Evolutionary conservation across 2,113 vertebrate genomes (phyloP), one percentile per base, ranked within the genome.

Genomic region (Castor canadensis): DNA sequence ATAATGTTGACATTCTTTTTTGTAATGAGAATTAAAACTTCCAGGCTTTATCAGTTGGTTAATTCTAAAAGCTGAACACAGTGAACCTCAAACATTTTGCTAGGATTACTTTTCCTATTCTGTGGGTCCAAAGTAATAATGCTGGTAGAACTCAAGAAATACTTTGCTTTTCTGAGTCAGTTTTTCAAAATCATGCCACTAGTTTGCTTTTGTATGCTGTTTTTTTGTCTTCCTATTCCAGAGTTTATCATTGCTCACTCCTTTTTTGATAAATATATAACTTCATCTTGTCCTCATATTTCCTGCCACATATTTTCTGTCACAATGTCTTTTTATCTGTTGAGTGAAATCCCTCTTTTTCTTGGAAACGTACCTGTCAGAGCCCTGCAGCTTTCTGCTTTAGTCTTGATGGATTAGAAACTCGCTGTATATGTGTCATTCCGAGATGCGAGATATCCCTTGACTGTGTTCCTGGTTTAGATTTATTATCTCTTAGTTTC

Each of bases 21-120:
- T 71, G 35, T 91, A 64, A 88, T 64, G 35, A 88, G 45, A 88
- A 66, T 93, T 64, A 93, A 87, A 73, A 82, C 15, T 22, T 82
- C 79, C 56, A 67, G 45, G 7, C 9, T 79, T 77, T 88, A 20
- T 38, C 12, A 54, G 38, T 93, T 72, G 66, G 26, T 58, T 84
- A 35, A 79, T 64, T 82, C 62, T 84, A 56, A 93, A 79, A 89
- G 64, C 35, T 89, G 72, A 84, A 52, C 6, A 79, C 2, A 58
- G 45, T 79, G 60, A 88, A 30, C 49, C 26, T 89, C 91, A 92
- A 35, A 89, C 40, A 64, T 47, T 84, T 38, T 76, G 40, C 35
- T 89, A 38, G 6, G 47, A n/a, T 69, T 79, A 35, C 71, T 89
- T 89, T 72, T 84, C 75, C 5, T 79, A 71, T 47, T 88, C 19